phyloP scores from a whole-genome alignment of 2,888 invertebrate species.

The Hipparchia semele region DNA sequence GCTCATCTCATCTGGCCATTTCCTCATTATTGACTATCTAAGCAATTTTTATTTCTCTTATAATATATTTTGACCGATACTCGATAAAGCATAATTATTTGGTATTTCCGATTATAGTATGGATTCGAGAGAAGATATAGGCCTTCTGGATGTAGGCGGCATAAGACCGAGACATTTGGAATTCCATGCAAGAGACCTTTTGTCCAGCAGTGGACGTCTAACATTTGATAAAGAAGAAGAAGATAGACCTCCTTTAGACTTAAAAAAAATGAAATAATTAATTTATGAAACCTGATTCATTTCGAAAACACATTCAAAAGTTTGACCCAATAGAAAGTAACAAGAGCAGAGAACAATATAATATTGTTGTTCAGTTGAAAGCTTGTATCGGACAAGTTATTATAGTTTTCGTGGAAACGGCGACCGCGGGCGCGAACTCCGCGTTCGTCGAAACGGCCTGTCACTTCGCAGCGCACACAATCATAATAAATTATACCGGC shows the following conservation, averaged over 20 bases:
- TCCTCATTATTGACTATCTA: conserved; percentile 18
- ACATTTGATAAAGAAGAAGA: no score
- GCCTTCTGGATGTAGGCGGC: no score
- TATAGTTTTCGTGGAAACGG: background rate
- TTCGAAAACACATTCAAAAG: background rate
- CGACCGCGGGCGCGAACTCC: background rate
- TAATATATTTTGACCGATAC: no score
- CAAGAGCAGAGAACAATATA: background rate
- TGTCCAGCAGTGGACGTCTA: no score
- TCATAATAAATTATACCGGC: background rate
- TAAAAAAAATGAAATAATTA: no score
- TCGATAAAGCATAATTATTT: no score
- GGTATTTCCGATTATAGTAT: no score
- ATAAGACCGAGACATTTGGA: no score
- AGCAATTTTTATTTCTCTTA: background rate
- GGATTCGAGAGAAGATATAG: no score
- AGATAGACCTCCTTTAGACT: no score
- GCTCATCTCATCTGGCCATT: conserved; percentile 16
- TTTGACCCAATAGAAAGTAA: background rate
- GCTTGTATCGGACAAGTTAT: conserved; percentile 9
- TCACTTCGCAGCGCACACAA: background rate
- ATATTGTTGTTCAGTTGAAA: background rate
- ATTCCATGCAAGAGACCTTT: no score
- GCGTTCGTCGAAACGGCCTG: background rate
- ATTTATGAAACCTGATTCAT: background rate